Evolutionary conservation across 2,797 vertebrate genomes (phyloP).

Genomic region (Crocidura indochinensis): DNA sequence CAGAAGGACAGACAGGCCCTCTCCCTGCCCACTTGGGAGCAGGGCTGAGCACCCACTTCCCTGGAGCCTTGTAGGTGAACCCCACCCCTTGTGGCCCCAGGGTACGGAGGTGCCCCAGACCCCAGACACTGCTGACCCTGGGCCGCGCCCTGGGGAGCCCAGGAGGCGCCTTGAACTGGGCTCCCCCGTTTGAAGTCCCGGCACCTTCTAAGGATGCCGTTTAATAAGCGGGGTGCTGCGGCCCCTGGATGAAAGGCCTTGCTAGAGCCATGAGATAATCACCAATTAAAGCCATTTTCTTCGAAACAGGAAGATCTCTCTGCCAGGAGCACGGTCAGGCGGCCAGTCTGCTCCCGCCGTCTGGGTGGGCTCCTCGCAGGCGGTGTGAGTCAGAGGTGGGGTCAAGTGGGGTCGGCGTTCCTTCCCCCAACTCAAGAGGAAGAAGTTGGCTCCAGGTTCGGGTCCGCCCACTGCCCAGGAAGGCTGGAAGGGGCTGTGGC

Average conservation of each 20-base stretch:
- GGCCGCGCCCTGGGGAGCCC: conserved; percentile 54
- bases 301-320: conserved; percentile 70
- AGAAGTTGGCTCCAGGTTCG: not conserved
- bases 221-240: conserved; percentile 58
- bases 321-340: too few relatives aligned
- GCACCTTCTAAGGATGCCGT: conserved; percentile 61
- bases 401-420: not conserved
- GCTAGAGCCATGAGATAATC: conserved; percentile 65
- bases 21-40: not conserved
- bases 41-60: too few relatives aligned
- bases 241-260: conserved; percentile 64
- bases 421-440: not conserved
- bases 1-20: not conserved
- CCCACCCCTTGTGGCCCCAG: not conserved
- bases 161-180: conserved; percentile 45
- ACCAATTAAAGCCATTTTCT: conserved; percentile 78
- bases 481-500: too few relatives aligned
- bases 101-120: not conserved
- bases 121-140: not conserved
- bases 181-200: conserved; percentile 68
- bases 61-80: too few relatives aligned
- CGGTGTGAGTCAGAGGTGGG: not conserved
- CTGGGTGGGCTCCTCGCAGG: conserved; percentile 60
- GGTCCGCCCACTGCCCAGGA: not conserved
- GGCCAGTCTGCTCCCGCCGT: not conserved